Evolutionary conservation across 1,140 invertebrate species (phyloP).

Genomic region (Drosophila watanabei): DNA sequence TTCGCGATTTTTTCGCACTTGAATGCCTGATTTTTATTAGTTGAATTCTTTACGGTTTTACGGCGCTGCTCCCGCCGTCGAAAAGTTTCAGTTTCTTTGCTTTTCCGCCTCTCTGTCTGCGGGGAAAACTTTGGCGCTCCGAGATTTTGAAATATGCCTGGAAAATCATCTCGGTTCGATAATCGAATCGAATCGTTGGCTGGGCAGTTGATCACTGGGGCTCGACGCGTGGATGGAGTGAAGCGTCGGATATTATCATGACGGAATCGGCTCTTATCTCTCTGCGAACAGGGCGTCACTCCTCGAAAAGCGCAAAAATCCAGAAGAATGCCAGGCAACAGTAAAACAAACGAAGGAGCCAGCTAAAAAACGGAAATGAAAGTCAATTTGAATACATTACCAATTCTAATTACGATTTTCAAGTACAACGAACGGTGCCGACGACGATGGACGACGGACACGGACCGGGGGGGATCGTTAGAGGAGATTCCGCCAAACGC

Average conservation of each 20-base stretch:
- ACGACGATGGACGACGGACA: conserved; percentile 1
- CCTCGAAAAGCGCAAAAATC: conserved; percentile 58
- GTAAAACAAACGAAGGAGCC: conserved; percentile 52
- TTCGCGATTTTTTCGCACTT: conserved; percentile 85
- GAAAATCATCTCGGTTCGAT: conserved; percentile 56
- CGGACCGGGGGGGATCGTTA: conserved; percentile 22
- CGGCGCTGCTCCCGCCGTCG: conserved; percentile 38
- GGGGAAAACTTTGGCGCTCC: conserved; percentile 50
- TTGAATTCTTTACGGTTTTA: conserved; percentile 82
- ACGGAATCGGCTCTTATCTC: conserved; percentile 46
- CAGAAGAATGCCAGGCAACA: conserved; percentile 50
- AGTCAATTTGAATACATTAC: conserved; percentile 85
- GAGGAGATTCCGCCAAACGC: conserved; percentile 55
- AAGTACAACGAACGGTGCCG: conserved; percentile 68
- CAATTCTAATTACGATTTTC: conserved; percentile 85
- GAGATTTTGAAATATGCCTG: conserved; percentile 74
- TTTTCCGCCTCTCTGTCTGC: conserved; percentile 32
- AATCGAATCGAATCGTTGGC: conserved; percentile 37
- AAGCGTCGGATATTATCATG: conserved; percentile 12
- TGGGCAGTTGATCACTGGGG: conserved; percentile 55
- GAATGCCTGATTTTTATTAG: conserved; percentile 85
- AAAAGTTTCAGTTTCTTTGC: conserved; percentile 77
- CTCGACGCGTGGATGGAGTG: conserved; percentile 2
- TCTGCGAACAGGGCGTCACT: conserved; percentile 6
- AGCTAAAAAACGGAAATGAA: conserved; percentile 74